Percentiles rank a stretch among this genome's conserved stretches.
phyloP scores from a whole-genome alignment of 2,888 invertebrate genomes.

The Spatulosminthurus flaviceps region DNA sequence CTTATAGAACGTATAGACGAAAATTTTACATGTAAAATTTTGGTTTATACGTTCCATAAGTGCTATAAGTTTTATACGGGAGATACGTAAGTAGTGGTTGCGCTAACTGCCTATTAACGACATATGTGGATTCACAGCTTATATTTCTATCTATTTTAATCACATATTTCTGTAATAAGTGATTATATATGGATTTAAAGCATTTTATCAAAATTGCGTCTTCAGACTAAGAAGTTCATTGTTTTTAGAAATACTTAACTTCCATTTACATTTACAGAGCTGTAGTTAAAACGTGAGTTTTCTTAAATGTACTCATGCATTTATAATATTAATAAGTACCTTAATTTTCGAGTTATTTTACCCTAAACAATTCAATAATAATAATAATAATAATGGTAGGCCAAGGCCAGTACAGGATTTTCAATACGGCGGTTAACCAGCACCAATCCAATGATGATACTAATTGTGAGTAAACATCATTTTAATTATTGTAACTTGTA shows the following conservation, averaged over 20 bases:
- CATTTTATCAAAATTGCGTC: conserved; percentile 2
- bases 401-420: conserved; percentile 33
- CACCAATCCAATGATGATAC: conserved; percentile 27
- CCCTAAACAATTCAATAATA: too few relatives aligned
- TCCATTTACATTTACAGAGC: too few relatives aligned
- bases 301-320: not conserved
- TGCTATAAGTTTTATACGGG: too few relatives aligned
- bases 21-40: too few relatives aligned
- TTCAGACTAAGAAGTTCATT: not conserved
- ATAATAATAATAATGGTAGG: too few relatives aligned
- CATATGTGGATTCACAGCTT: not conserved
- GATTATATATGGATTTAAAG: not conserved
- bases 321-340: not conserved
- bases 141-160: not conserved
- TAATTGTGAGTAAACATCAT: not conserved
- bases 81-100: too few relatives aligned
- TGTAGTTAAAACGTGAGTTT: not conserved
- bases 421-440: not conserved
- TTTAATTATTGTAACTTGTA: too few relatives aligned
- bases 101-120: too few relatives aligned
- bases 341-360: not conserved
- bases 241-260: not conserved
- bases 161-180: too few relatives aligned
- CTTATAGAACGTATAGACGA: too few relatives aligned
- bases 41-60: too few relatives aligned